These are phyloP conservation scores for Penaeus chinensis DNA, from an alignment of 1,140 invertebrate species.

Conservation along the genomic window DNA sequence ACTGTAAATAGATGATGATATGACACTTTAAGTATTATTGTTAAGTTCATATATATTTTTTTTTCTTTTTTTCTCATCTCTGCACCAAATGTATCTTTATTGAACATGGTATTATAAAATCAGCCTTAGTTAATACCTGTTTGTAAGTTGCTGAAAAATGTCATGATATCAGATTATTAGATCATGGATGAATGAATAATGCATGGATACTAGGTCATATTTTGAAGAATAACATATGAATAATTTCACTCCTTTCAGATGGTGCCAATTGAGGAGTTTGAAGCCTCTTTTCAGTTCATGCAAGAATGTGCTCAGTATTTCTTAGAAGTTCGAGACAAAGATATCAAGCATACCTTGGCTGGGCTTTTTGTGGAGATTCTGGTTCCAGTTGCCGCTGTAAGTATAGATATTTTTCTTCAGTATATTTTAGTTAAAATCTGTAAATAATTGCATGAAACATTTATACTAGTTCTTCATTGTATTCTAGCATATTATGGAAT, in stretches of 20 bases:
- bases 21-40: too few relatives aligned
- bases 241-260: slow-evolving; percentile 75
- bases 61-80: neutral
- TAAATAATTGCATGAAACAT: too few relatives aligned
- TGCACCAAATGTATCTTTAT: too few relatives aligned
- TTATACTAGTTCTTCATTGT: too few relatives aligned
- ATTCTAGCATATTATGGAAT: too few relatives aligned
- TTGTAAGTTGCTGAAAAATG: too few relatives aligned
- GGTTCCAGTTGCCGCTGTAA: slow-evolving; percentile 95
- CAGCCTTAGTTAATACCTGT: too few relatives aligned
- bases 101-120: too few relatives aligned
- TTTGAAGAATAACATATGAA: neutral
- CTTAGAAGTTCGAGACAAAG: slow-evolving; percentile 97
- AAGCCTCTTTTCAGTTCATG: slow-evolving; percentile 98
- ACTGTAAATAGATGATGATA: too few relatives aligned
- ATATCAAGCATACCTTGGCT: slow-evolving; percentile 97
- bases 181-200: neutral
- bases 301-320: slow-evolving; percentile 99
- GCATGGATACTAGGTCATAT: neutral
- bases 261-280: slow-evolving; percentile 99
- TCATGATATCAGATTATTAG: too few relatives aligned
- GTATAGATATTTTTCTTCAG: slow-evolving; percentile 64
- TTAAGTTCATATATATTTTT: neutral
- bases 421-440: too few relatives aligned
- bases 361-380: slow-evolving; percentile 99